phyloP scores from a whole-genome alignment of 2,888 invertebrate genomes.

The Frankliniella fusca region DNA sequence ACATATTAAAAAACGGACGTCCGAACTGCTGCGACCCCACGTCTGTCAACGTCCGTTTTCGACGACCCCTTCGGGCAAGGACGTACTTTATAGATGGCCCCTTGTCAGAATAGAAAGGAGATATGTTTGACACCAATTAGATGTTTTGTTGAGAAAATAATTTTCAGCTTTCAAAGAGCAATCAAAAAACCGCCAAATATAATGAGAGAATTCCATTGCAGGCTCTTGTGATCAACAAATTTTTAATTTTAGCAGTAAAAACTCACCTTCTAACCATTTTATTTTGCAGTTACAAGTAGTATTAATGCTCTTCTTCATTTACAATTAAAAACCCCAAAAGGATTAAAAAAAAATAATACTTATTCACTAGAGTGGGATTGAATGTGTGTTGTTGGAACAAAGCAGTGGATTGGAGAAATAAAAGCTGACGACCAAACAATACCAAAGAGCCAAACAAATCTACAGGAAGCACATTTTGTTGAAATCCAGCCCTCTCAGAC shows the following conservation, averaged over 20 bases:
- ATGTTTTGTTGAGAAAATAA: no score
- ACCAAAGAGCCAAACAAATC: constrained; percentile 2
- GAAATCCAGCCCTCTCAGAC: constrained; percentile 22
- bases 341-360: not conserved
- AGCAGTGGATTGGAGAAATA: constrained; percentile 16
- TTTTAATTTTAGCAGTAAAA: not conserved
- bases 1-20: no score
- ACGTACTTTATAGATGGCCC: no score
- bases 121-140: no score
- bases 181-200: no score
- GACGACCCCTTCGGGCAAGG: no score
- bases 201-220: no score
- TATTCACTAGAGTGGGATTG: not conserved
- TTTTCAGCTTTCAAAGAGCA: no score
- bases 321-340: not conserved
- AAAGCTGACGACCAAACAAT: constrained; percentile 16
- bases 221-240: no score
- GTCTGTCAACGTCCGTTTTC: no score
- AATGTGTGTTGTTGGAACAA: constrained; percentile 2
- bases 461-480: not conserved
- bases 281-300: not conserved
- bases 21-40: no score
- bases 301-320: not conserved
- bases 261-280: not conserved
- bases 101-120: no score